A percentile compares a stretch with the other conserved stretches of the same genome.
Conservation (phyloP, 2,888 invertebrate genomes). For the Eupeodes latifasciatus region DNA sequence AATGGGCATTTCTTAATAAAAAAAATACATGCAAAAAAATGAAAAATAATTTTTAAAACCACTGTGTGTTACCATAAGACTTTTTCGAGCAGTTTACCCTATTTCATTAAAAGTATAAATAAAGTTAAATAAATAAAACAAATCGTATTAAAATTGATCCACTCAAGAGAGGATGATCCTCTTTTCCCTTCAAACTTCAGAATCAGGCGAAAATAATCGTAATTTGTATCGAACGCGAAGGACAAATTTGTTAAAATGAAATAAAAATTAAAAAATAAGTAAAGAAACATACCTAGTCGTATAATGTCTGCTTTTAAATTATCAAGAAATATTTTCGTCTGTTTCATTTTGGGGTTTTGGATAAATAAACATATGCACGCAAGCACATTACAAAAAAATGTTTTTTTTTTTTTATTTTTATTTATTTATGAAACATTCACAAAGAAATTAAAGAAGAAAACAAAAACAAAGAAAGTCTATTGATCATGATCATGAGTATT, state of each 20-base stretch:
- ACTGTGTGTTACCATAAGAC: not conserved
- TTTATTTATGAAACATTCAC: not conserved
- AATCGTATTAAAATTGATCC: not conserved
- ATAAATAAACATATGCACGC: not conserved
- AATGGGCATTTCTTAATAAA: too few species aligned
- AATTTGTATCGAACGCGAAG: constrained; percentile 51
- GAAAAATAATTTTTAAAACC: not conserved
- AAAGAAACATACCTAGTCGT: not conserved
- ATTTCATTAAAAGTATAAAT: not conserved
- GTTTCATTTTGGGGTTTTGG: constrained; percentile 3
- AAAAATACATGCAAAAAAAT: too few species aligned
- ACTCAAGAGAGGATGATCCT: constrained; percentile 23
- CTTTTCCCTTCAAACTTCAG: constrained; percentile 29
- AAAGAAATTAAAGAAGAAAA: not conserved
- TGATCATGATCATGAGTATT: not conserved
- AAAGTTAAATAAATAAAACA: not conserved
- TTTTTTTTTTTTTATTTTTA: not conserved
- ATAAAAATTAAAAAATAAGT: not conserved
- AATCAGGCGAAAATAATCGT: constrained; percentile 39
- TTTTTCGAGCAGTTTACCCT: not conserved
- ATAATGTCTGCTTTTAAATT: not conserved
- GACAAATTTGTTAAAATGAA: constrained; percentile 50
- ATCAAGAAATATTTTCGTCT: constrained; percentile 26
- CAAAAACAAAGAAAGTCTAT: not conserved
- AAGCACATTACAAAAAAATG: not conserved